These are phyloP conservation scores for Leptosomus discolor DNA, from an alignment of 2,113 vertebrate species.

Conservation along the genomic window DNA sequence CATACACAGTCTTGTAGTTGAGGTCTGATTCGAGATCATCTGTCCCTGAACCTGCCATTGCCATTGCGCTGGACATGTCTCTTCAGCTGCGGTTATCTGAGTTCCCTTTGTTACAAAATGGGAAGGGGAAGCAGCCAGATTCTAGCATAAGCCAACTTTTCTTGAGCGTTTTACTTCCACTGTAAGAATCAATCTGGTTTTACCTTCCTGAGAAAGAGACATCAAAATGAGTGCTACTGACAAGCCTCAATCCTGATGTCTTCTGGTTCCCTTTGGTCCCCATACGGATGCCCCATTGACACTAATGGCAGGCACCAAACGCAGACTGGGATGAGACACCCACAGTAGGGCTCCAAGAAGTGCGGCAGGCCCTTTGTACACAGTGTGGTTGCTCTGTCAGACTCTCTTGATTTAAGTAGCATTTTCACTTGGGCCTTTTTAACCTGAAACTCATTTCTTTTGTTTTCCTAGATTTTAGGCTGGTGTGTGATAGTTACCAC, in stretches of 20 bases:
- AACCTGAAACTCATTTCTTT: background rate
- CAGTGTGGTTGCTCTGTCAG: background rate
- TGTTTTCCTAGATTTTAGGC: constrained; percentile 79
- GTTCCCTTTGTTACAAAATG: background rate
- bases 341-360: background rate
- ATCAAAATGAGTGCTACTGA: background rate
- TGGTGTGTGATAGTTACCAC: constrained; percentile 83
- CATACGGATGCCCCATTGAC: background rate
- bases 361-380: background rate
- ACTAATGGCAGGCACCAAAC: rapidly evolving
- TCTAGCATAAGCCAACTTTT: background rate
- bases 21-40: background rate
- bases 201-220: background rate
- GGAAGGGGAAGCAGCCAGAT: background rate
- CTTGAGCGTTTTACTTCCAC: background rate
- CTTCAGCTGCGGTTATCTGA: background rate
- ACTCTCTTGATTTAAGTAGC: background rate
- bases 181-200: background rate
- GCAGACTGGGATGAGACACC: background rate
- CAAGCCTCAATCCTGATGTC: background rate
- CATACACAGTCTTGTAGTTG: background rate
- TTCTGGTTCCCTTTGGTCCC: background rate
- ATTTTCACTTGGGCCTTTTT: background rate
- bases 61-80: rapidly evolving
- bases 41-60: background rate